Base-by-base conservation (phyloP, 37 sponge, comb jelly and placozoan species). In the Chondrilla cf. caribensis region DNA sequence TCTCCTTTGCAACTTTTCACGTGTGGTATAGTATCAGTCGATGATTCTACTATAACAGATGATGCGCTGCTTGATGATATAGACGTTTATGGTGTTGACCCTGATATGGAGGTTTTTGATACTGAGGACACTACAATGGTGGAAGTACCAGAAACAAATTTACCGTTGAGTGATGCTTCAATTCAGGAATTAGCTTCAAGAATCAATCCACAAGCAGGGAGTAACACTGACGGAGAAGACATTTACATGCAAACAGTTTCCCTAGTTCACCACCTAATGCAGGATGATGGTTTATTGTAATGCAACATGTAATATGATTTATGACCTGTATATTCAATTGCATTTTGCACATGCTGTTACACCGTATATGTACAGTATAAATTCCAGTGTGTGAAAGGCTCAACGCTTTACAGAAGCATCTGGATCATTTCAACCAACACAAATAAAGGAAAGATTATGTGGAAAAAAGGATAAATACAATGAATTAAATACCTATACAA, bases 1-100 rank as follows among this genome's bases (percentile, higher is more conserved):
- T 31, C 82, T 3, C 82, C 82, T 29, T 6, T 41, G 38, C 82
- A 81, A 29, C n/a, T 81, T 33, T 81, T 54, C 17, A 58, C 59
- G 26, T 7, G 3, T 11, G 79, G 79, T 22, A 11, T 78, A 5
- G 17, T 78, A 39, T 29, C 38, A 31, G 39, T 9, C 7, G 72
- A 70, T 32, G 39, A 35, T 24, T 54, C 22, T 6, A 62, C 4
- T 47, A 47, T 47, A 11, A n/a, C n/a, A 55, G 57, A 65, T 65
- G 67, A 65, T 25, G 8, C 28, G 9, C 26, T 65, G 26, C 26
- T 65, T 14, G 40, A 70, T 31, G 38, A 70, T 32, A 70, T 70
- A 38, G 72, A 70, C 8, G 8, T 70, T 3, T 70, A 70, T 70
- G 72, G 72, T 21, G 19, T 70, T 38, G 72, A 70, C 19, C 8